Evolutionary conservation across 2,113 vertebrate genomes (phyloP), one percentile per base, ranked within the genome.

Genomic region (Ursus arctos): DNA sequence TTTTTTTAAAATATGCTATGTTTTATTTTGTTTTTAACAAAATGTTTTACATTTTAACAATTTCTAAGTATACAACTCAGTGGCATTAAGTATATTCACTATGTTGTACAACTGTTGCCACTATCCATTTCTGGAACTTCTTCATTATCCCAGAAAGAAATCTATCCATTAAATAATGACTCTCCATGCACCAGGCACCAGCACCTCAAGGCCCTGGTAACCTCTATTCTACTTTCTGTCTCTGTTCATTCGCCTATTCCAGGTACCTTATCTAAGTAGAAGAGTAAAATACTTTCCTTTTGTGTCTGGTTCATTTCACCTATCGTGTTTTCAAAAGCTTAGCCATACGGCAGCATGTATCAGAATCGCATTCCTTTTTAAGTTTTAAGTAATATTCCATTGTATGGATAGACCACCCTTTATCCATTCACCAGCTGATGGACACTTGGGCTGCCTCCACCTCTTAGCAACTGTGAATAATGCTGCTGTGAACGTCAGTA

Each of bases 321-420:
- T 13, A 36, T 12, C 11, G 21, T 57, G 28, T 63, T 96, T 93
- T 87, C 51, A 82, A 81, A 74, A 92, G 57, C 72, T 93, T 57
- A 82, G 76, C 21, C 88, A 74, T 28, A 24, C 28, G 57, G 36
- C 19, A 86, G n/a, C 9, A 55, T 47, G 7, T 43, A 77, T 31
- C 36, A 81, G 31, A 67, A 86, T 72, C n/a, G 18, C 40, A 85
- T 67, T 81, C 51, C 49, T 85, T 97, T 72, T 80, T 36, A 95
- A 95, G 47, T 72, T 9, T 53, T 63, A 80, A 16, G 7, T 43
- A 53, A 67, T 40, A 61, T 31, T 33, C 31, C 28, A 95, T 9
- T n/a, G 31, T 77, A 53, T 22, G 21, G 18, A 61, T 22, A 95
- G 9, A 10, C 0, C 22, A 55, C 13, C 67, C 47, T 93, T 89